A percentile compares a stretch with the other conserved stretches of the same genome.
Evolutionary conservation across 2,888 invertebrate genomes (phyloP).

Genomic region (Apocheima hispidaria): DNA sequence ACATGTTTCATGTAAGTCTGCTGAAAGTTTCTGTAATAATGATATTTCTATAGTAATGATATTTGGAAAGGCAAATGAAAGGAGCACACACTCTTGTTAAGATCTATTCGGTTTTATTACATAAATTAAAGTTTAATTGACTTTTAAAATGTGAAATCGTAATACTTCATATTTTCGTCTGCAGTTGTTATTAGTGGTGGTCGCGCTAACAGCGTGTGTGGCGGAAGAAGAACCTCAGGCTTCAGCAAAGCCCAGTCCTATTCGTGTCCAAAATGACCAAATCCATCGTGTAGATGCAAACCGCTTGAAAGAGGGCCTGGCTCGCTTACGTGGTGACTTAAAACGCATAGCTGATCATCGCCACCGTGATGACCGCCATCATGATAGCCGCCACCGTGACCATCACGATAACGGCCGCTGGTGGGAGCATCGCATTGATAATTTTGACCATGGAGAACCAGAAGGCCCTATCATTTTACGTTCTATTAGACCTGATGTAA

Average conservation of each 20-base stretch:
- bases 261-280: conserved; percentile 25
- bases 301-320: conserved; percentile 31
- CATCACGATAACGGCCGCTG: conserved; percentile 7
- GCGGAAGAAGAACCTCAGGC: conserved; percentile 34
- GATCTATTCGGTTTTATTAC: too few species aligned
- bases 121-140: too few species aligned
- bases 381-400: conserved; percentile 17
- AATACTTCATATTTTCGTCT: conserved; percentile 15
- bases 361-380: conserved; percentile 18
- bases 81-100: too few species aligned
- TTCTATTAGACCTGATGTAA: conserved; percentile 45
- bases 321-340: conserved; percentile 30
- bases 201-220: conserved; percentile 35
- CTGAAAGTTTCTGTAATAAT: background rate
- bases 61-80: too few species aligned
- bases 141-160: too few species aligned
- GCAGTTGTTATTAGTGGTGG: conserved; percentile 50
- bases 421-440: conserved; percentile 16
- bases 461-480: conserved; percentile 52
- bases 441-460: conserved; percentile 38
- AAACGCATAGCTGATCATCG: conserved; percentile 26
- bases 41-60: background rate
- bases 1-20: conserved; percentile 56
- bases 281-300: conserved; percentile 23
- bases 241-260: conserved; percentile 17